Evolutionary conservation across 2,113 vertebrate genomes (phyloP), one percentile per base, ranked within the genome.

Genomic region (Stercorarius parasiticus): DNA sequence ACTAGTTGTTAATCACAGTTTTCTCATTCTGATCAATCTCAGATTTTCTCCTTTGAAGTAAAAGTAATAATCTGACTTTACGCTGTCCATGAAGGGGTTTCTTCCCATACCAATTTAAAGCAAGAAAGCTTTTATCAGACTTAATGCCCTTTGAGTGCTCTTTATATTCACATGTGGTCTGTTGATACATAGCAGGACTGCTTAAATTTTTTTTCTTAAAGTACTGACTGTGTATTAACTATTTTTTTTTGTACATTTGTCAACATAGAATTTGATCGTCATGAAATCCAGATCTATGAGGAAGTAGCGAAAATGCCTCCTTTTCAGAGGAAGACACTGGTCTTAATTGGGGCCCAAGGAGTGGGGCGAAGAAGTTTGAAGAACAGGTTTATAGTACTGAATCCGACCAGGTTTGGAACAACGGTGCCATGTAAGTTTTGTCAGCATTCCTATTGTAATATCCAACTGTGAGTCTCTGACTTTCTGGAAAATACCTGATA

Each of bases 261-360:
- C 36, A 65, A 72, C 95, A 58, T 95, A 99, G 99, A 99, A 97
- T 99, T 99, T 98, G 99, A 99, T 96, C 99, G 99, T 17, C 99
- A 99, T 92, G 99, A 99, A 97, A 99, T 99, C 92, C 99, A 99
- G 98, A 99, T 99, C 88, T 99, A 99, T 77, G 99, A 99, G 90
- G 99, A 99, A 91, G 99, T 99, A 66, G 99, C 99, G 58, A 99
- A 98, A 97, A 99, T 99, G 99, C 99, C 99, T 73, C 99, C 99
- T 4, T 99, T 99, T 97, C 99, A 99, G 97, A 99, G 99, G 97
- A 99, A 99, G 97, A 99, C 99, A 0, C 97, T 99, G 86, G 98
- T 99, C 82, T 98, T 99, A 97, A 99, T 99, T 92, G 99, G 99
- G 66, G 99, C 99, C 40, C 99, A 99, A 97, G 99, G 99, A 42